phyloP scores from a whole-genome alignment of 2,113 vertebrate species.

The Oncorhynchus nerka region DNA sequence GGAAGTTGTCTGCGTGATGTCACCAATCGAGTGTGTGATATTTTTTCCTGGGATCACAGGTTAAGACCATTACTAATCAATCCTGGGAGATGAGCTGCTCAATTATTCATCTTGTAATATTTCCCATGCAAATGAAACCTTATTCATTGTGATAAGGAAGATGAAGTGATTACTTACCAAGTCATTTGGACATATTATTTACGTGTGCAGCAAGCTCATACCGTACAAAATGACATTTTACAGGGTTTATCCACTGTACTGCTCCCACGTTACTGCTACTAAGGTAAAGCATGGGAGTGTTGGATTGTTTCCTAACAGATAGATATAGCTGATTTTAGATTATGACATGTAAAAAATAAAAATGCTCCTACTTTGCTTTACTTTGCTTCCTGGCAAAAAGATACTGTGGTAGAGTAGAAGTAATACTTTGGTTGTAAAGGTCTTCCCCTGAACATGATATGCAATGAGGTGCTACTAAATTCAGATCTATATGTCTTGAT shows the following conservation, averaged over 20 bases:
- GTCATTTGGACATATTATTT: slow-evolving; percentile 67
- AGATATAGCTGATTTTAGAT: no score
- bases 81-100: slow-evolving; percentile 67
- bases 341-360: neutral
- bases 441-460: slow-evolving; percentile 54
- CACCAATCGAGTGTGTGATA: slow-evolving; percentile 54
- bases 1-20: slow-evolving; percentile 30
- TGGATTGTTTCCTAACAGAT: no score
- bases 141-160: slow-evolving; percentile 65
- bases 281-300: no score
- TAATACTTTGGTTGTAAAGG: neutral
- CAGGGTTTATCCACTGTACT: no score
- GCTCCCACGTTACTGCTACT: no score
- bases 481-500: slow-evolving; percentile 14
- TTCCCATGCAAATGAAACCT: slow-evolving; percentile 70
- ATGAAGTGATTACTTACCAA: slow-evolving; percentile 72
- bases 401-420: no score
- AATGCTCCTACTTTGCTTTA: neutral
- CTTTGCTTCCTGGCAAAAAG: no score
- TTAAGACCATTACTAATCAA: slow-evolving; percentile 66
- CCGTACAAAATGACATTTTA: neutral
- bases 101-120: slow-evolving; percentile 75
- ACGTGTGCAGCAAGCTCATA: neutral
- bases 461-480: neutral
- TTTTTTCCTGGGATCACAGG: slow-evolving; percentile 52